Conservation (phyloP, 2,797 vertebrate genomes). For the Balearica regulorum region DNA sequence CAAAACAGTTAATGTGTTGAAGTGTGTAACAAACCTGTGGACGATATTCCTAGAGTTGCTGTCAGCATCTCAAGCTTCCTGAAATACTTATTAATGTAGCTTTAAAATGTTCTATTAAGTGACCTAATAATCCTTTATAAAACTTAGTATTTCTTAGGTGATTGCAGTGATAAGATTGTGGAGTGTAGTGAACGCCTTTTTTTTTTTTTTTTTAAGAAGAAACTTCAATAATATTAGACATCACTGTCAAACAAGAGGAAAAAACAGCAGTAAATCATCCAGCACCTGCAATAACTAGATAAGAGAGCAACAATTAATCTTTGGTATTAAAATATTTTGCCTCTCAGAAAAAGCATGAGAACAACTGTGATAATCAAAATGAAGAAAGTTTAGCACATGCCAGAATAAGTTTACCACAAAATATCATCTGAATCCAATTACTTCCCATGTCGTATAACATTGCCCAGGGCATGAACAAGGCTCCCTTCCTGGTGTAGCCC, state of each 20-base stretch:
- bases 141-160: not conserved
- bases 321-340: slow-evolving; percentile 33
- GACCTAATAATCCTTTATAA: not conserved
- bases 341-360: slow-evolving; percentile 14
- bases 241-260: not conserved
- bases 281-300: slow-evolving; percentile 15
- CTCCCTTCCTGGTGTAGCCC: not conserved
- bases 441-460: not conserved
- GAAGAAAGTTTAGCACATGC: slow-evolving; percentile 13
- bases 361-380: slow-evolving; percentile 37
- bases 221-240: not conserved
- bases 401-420: slow-evolving; percentile 31
- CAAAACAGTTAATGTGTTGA: not conserved
- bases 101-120: not conserved
- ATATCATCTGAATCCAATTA: slow-evolving; percentile 44
- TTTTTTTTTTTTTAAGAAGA: not conserved
- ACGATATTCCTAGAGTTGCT: fast-evolving
- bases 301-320: slow-evolving; percentile 44
- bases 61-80: not conserved
- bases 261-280: not conserved
- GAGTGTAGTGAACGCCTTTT: not conserved
- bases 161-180: not conserved
- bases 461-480: not conserved
- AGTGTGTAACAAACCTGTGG: not conserved
- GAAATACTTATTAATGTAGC: not conserved